phyloP scores from a whole-genome alignment of 2,888 invertebrate genomes.

The Kuschelorhynchus macadamiae region DNA sequence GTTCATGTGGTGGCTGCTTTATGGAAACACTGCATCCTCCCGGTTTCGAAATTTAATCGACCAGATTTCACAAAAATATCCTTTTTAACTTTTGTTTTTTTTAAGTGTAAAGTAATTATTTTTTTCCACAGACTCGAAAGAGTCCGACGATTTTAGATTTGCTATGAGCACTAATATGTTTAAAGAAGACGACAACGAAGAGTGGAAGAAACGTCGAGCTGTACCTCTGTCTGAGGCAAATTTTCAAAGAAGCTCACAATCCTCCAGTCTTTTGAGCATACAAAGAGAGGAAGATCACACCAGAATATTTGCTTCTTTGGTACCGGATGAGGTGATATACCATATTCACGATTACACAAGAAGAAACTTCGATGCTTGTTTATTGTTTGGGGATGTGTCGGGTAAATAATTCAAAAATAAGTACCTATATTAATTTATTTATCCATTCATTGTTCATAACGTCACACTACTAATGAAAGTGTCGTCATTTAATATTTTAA shows the following conservation, averaged over 20 bases:
- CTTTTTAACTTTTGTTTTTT: no score
- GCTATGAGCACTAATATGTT: conserved; percentile 38
- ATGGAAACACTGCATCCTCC: no score
- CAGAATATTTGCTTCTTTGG: conserved; percentile 75
- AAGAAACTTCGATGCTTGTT: conserved; percentile 72
- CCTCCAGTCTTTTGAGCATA: neutral
- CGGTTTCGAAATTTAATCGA: no score
- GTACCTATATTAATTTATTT: neutral
- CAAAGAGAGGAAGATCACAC: conserved; percentile 59
- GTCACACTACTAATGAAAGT: no score
- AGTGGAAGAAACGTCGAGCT: conserved; percentile 51
- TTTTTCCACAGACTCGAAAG: conserved; percentile 2
- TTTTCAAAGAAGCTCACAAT: neutral
- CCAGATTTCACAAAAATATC: no score
- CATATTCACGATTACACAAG: conserved; percentile 71
- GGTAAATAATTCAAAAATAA: conserved; percentile 65
- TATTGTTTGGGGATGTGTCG: conserved; percentile 76
- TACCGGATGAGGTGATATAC: conserved; percentile 77
- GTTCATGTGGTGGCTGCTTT: no score
- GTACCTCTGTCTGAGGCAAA: conserved; percentile 35
- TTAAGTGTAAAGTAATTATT: no score
- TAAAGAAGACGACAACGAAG: conserved; percentile 37
- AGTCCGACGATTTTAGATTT: conserved; percentile 35
- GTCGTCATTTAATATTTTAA: no score
- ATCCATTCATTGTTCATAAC: neutral